Percentiles rank a stretch among this genome's conserved stretches.
phyloP scores from a whole-genome alignment of 2,113 vertebrate species.

The Cheirogaleus medius region DNA sequence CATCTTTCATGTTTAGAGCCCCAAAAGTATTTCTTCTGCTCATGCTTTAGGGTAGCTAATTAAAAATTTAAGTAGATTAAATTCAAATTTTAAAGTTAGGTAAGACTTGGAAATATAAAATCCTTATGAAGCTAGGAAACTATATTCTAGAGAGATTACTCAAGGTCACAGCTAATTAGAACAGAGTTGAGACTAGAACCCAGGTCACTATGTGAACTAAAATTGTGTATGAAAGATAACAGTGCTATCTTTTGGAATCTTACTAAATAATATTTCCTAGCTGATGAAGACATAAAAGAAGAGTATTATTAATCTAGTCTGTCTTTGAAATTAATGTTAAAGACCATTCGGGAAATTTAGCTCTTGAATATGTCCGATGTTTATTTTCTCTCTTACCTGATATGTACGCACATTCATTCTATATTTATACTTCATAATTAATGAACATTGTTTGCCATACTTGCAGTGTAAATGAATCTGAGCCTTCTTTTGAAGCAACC shows the following conservation, averaged over 20 bases:
- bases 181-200: neutral
- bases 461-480: constrained; percentile 89
- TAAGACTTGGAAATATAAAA: neutral
- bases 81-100: neutral
- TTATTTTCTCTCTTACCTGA: constrained; percentile 34
- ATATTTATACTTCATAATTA: constrained; percentile 74
- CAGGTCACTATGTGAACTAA: neutral
- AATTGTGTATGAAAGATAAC: neutral
- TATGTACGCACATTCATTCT: constrained; percentile 50
- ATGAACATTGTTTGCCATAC: constrained; percentile 86
- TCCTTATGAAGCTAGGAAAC: neutral
- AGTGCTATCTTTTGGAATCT: neutral
- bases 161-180: neutral
- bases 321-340: constrained; percentile 26
- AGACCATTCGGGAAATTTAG: neutral
- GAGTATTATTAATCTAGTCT: neutral
- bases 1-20: neutral
- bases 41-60: neutral
- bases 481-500: constrained; percentile 87
- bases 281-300: neutral
- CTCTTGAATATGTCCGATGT: constrained; percentile 31
- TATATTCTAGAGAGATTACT: neutral
- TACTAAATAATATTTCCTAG: neutral
- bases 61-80: neutral
- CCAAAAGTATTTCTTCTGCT: neutral